Conservation (phyloP, 2,888 invertebrate genomes). For the Sphaerophoria rueppellii region DNA sequence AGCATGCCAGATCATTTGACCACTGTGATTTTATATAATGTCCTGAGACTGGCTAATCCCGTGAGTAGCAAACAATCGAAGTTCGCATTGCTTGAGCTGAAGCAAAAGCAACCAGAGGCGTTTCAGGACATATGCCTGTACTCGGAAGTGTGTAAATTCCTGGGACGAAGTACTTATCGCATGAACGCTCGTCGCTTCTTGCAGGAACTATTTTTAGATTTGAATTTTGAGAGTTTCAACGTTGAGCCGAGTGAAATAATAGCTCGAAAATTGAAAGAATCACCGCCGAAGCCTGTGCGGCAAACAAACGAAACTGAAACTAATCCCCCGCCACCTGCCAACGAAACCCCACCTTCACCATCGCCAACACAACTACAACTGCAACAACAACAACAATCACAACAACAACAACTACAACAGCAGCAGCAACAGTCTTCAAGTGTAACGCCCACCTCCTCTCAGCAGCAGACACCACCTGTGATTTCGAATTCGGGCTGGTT, state of each 20-base stretch:
- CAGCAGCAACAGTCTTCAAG: conserved; percentile 56
- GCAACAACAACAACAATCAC: conserved; percentile 42
- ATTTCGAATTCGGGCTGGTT: conserved; percentile 53
- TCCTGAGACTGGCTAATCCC: conserved; percentile 90
- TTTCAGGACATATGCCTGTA: conserved; percentile 95
- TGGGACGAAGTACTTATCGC: conserved; percentile 91
- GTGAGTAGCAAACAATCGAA: conserved; percentile 91
- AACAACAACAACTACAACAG: conserved; percentile 52
- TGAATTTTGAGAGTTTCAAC: conserved; percentile 87
- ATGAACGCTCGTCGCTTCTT: conserved; percentile 92
- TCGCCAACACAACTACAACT: conserved; percentile 24
- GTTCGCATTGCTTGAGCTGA: conserved; percentile 89
- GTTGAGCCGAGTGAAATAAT: conserved; percentile 83
- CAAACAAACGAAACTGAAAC: conserved; percentile 13
- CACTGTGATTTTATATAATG: conserved; percentile 85
- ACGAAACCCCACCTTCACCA: conserved; percentile 27
- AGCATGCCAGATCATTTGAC: conserved; percentile 80
- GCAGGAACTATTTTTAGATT: conserved; percentile 96
- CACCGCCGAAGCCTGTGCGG: conserved; percentile 42
- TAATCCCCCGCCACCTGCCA: conserved; percentile 17
- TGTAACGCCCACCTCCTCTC: conserved; percentile 20
- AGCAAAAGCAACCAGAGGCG: conserved; percentile 88
- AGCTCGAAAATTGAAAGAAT: conserved; percentile 77
- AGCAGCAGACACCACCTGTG: conserved; percentile 36
- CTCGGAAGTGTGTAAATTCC: conserved; percentile 92